phyloP scores from a whole-genome alignment of 2,888 invertebrate species.

The Onthophagus sagittarius region DNA sequence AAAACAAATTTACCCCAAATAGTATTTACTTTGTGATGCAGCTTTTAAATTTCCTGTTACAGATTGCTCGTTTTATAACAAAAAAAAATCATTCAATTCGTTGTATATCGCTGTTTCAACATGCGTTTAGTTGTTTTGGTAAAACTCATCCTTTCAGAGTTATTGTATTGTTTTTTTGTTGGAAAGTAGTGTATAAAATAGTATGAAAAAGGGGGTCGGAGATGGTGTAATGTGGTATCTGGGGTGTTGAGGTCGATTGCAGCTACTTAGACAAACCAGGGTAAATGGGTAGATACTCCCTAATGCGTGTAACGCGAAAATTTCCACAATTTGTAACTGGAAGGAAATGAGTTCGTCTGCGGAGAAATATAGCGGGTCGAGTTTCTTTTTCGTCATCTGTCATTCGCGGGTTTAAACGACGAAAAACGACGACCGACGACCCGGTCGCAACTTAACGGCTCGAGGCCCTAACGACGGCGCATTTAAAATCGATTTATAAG shows the following conservation, averaged over 20 bases:
- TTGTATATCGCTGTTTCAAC: no score
- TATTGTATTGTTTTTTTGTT: no score
- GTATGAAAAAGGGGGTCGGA: neutral
- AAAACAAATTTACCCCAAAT: no score
- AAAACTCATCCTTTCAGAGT: no score
- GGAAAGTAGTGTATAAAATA: no score
- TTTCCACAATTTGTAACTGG: conserved; percentile 38
- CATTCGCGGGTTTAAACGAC: conserved; percentile 12
- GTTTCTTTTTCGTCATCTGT: conserved; percentile 18
- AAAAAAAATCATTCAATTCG: no score
- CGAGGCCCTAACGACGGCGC: neutral
- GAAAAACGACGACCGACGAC: neutral
- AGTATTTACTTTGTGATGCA: no score
- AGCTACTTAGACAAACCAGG: conserved; percentile 45
- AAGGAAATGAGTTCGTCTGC: conserved; percentile 28
- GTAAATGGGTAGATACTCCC: conserved; percentile 40
- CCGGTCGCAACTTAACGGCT: neutral
- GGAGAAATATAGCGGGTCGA: conserved; percentile 30
- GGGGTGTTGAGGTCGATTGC: conserved; percentile 38
- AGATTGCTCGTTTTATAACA: no score
- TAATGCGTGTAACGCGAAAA: conserved; percentile 36
- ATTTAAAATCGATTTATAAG: conserved; percentile 6
- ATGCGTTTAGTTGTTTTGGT: no score
- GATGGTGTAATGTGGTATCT: neutral
- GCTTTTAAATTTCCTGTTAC: no score